Evolutionary conservation across 2,888 invertebrate species (phyloP), one percentile per base, ranked within the genome.

Genomic region (Heliconius cydno): DNA sequence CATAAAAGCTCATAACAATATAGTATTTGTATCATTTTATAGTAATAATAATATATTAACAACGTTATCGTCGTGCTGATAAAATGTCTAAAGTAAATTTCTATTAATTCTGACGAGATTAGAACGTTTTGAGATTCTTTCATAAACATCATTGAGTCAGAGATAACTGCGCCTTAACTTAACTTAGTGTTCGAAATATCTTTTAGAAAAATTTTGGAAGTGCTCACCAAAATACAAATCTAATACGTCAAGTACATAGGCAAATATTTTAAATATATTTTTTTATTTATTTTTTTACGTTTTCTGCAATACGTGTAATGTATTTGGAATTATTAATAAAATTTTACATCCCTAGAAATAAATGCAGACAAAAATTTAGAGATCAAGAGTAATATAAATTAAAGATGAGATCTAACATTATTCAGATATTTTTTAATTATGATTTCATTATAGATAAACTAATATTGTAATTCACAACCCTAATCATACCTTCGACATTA

Each of bases 381-480:
- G 93, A 94, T 94, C 94, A 92, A 90, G 86, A 88, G 88, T 78
- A 90, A 90, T 82, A 87, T 88, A 89, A 89, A 85, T 88, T 87
- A 88, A 80, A 82, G 80, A 83, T 92, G 94, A 94, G 94, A 94
- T 94, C 93, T 92, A 89, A 88, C 87, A 88, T 87, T 88, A 87
- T 87, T 88, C 86, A 88, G 88, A 90, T 87, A 89, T 86, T 83
- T 86, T 68, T 84, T 87, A 83, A 80, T 78, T 78, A 82, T 85
- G 86, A 84, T 88, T 88, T 90, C 79, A 82, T 82, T 84, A 81
- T 90, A 84, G 86, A 90, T 89, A 90, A 88, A 91, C 87, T 91
- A 92, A 92, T 92, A 93, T 92, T 92, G 90, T 92, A 89, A 90
- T 89, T 94, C 94, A 94, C 94, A 94, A 94, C 94, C 94, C 94